phyloP scores from a whole-genome alignment of 2,797 vertebrate genomes.

The Cheirogaleus major region DNA sequence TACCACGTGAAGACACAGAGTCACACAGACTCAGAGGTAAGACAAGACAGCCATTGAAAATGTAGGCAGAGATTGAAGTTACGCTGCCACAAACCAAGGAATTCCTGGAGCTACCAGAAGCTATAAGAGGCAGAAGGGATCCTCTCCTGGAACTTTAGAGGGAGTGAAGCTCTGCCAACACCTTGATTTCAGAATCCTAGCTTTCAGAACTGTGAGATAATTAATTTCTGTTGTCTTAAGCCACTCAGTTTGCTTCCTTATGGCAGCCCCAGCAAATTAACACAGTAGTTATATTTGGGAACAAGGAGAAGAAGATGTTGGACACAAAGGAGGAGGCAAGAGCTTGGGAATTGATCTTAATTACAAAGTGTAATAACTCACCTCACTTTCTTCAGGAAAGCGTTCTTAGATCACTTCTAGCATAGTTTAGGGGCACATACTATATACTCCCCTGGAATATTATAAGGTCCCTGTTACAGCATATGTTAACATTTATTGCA shows the following conservation, averaged over 20 bases:
- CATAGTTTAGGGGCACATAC: not conserved
- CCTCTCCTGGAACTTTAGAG: not conserved
- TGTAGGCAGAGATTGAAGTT: no score
- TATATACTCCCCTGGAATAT: rapidly evolving
- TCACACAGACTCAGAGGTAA: not conserved
- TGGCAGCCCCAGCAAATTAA: not conserved
- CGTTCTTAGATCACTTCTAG: no score
- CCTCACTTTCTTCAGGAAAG: not conserved
- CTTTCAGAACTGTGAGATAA: not conserved
- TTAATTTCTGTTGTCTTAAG: not conserved
- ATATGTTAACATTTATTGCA: not conserved
- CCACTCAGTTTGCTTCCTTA: not conserved
- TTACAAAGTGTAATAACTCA: not conserved
- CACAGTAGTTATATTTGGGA: not conserved
- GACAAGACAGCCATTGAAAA: rapidly evolving
- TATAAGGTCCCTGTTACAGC: not conserved
- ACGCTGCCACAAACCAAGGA: rapidly evolving
- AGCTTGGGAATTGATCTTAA: not conserved
- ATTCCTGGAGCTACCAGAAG: not conserved
- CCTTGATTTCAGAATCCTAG: not conserved
- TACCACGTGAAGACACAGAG: not conserved
- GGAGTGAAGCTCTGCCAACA: rapidly evolving
- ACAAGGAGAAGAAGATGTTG: not conserved
- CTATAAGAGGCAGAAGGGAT: rapidly evolving
- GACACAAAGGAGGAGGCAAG: not conserved